These are phyloP conservation scores for Zalophus californianus DNA, from an alignment of 2,797 vertebrate genomes.

Conservation along the genomic window DNA sequence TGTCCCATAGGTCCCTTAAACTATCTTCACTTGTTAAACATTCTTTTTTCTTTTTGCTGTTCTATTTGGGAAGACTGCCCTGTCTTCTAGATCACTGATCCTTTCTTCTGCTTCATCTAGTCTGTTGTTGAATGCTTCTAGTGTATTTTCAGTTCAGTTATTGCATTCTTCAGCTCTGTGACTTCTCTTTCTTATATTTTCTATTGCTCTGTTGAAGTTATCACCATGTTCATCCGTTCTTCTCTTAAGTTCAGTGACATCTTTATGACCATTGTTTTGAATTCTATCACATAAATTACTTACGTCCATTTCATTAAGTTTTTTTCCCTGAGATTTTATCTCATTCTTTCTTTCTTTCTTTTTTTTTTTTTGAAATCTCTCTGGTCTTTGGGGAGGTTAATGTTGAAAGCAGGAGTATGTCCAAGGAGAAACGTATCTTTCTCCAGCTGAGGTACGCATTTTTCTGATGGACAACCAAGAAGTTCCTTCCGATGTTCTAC, in stretches of 20 bases:
- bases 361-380: constrained; percentile 37
- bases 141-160: background rate
- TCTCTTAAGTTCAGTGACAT: background rate
- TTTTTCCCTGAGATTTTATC: background rate
- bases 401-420: background rate
- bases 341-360: background rate
- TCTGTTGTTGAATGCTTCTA: background rate
- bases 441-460: background rate
- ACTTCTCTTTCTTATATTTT: background rate
- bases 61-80: background rate
- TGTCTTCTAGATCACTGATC: background rate
- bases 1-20: background rate
- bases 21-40: background rate
- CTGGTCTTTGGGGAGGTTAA: background rate
- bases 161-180: background rate
- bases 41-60: background rate
- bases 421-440: background rate
- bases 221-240: background rate
- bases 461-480: background rate
- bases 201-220: background rate
- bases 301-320: background rate
- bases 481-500: background rate
- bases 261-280: background rate
- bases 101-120: background rate
- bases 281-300: background rate